Evolutionary conservation across 2,113 vertebrate genomes (phyloP), one percentile per base, ranked within the genome.

Genomic region (Pristiophorus japonicus): DNA sequence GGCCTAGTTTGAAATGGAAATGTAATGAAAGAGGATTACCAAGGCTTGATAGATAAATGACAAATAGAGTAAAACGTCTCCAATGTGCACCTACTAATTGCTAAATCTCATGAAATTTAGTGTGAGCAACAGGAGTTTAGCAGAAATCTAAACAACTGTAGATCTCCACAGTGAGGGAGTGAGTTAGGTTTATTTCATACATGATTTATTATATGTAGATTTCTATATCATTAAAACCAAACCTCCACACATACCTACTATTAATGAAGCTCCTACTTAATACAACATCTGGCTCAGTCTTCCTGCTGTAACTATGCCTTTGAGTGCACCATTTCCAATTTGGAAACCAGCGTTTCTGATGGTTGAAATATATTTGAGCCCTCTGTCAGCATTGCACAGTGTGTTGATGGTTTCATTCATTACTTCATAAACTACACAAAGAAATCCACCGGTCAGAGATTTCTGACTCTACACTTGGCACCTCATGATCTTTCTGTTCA

Each of bases 141-240:
- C 47, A 88, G 51, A 30, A 73, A 51, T 88, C 11, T 88, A 88
- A 88, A 88, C 47, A 88, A 88, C 27, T 24, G 24, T 59, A 22
- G 59, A 92, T 38, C 16, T 4, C 30, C 16, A 20, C 10, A 11
- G 18, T 2, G 62, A 38, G 16, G 34, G 16, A 3, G 59, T 91
- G 88, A 92, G 16, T 42, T 92, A 92, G 88, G 34, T 92, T 62
- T 92, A 92, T 65, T 65, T 63, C 59, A 92, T 92, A 16, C 62
- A 92, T 65, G 18, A 18, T 59, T 88, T 55, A 12, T 30, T 90
- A 90, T 90, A 62, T 91, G 18, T 91, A n/a, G 14, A 91, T 91
- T 62, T 62, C 88, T 65, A 38, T 92, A 59, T 11, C 38, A 88
- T 88, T 92, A 65, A 65, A 92, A 63, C 59, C 62, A 14, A 88